These are phyloP conservation scores for Chydorus sphaericus DNA, from an alignment of 2,888 invertebrate genomes.

Conservation along the genomic window DNA sequence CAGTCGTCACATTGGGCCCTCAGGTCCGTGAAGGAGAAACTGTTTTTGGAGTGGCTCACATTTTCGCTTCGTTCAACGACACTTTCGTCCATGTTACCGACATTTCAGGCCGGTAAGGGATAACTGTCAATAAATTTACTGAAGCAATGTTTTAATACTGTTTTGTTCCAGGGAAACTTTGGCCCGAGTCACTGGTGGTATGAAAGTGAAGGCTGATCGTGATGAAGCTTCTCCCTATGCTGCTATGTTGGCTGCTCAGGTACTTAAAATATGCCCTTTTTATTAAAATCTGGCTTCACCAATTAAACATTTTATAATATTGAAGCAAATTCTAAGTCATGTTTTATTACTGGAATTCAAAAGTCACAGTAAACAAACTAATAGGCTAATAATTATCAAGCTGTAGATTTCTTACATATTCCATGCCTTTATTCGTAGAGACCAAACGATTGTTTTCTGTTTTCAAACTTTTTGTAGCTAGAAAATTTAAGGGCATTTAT, in stretches of 20 bases:
- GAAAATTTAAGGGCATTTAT: too few species aligned
- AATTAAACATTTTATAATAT: too few species aligned
- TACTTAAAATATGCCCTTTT: slow-evolving; percentile 29
- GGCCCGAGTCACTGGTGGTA: slow-evolving; percentile 89
- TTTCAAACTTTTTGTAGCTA: too few species aligned
- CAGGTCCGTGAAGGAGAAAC: slow-evolving; percentile 94
- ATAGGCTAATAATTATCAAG: too few species aligned
- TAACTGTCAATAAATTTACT: neutral
- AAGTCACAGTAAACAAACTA: too few species aligned
- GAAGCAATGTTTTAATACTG: neutral
- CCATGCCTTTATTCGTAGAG: too few species aligned
- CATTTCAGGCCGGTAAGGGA: slow-evolving; percentile 66
- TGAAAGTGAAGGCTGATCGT: slow-evolving; percentile 99
- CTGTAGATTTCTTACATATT: too few species aligned
- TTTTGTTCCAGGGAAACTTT: slow-evolving; percentile 56
- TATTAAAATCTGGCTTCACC: neutral
- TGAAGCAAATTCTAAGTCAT: too few species aligned
- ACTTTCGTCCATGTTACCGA: slow-evolving; percentile 99
- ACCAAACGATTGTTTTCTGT: too few species aligned
- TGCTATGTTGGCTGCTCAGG: slow-evolving; percentile 99
- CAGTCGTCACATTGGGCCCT: slow-evolving; percentile 86
- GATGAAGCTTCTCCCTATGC: slow-evolving; percentile 99
- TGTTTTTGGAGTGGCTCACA: slow-evolving; percentile 98
- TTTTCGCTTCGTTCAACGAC: slow-evolving; percentile 99
- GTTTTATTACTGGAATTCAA: too few species aligned